A percentile compares a stretch with the other conserved stretches of the same genome.
phyloP scores from a whole-genome alignment of 2,888 invertebrate species.

The Chironomus tentans region DNA sequence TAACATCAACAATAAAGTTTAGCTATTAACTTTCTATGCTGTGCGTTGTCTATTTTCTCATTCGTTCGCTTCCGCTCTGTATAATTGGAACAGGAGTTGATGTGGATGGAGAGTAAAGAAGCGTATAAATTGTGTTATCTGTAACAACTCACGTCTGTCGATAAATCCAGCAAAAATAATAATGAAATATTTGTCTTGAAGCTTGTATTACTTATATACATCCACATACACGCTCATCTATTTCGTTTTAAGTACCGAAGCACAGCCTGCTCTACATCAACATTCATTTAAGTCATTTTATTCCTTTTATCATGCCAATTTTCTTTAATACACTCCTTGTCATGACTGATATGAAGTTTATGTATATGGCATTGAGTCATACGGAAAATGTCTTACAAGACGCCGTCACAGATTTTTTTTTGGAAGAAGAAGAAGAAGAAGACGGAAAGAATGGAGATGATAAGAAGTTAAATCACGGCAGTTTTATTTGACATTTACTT shows the following conservation, averaged over 20 bases:
- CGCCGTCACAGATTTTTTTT: too few species aligned
- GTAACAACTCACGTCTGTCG: constrained; percentile 25
- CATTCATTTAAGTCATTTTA: not conserved
- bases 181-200: constrained; percentile 19
- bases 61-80: not conserved
- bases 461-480: too few species aligned
- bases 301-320: constrained; percentile 23
- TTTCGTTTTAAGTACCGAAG: not conserved
- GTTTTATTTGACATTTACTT: too few species aligned
- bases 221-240: not conserved
- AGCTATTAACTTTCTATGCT: not conserved
- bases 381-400: too few species aligned
- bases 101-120: not conserved
- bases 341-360: not conserved
- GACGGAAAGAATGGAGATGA: too few species aligned
- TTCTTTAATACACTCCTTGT: constrained; percentile 8
- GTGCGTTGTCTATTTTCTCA: not conserved
- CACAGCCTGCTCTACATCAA: not conserved
- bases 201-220: not conserved
- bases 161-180: constrained; percentile 22
- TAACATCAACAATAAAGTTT: not conserved
- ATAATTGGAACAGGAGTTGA: not conserved
- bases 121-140: not conserved
- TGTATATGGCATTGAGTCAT: too few species aligned
- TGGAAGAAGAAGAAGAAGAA: too few species aligned